These are phyloP conservation scores for Sarcophaga subvicina DNA, from an alignment of 2,888 invertebrate genomes.

Conservation along the genomic window DNA sequence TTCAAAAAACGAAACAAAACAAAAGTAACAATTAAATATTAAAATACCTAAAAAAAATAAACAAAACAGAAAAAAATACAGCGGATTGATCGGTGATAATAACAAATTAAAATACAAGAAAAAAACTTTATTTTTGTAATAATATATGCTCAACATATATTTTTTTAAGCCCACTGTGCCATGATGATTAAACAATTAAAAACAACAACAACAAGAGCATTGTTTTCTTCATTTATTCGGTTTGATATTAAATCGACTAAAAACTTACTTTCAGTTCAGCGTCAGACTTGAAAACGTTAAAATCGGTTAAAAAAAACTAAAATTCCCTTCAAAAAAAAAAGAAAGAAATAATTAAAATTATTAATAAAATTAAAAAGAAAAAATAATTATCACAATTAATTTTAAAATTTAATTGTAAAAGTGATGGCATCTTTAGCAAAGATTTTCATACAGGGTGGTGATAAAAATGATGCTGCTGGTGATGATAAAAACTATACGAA, in stretches of 20 bases:
- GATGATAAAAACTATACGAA: slow-evolving; percentile 44
- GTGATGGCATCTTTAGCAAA: slow-evolving; percentile 56
- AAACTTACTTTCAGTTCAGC: slow-evolving; percentile 64
- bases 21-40: slow-evolving; percentile 33
- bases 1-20: background rate
- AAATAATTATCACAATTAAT: background rate
- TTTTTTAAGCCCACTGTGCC: slow-evolving; percentile 57
- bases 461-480: slow-evolving; percentile 30
- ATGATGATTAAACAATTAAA: slow-evolving; percentile 67
- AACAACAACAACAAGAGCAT: slow-evolving; percentile 32
- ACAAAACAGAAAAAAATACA: slow-evolving; percentile 3
- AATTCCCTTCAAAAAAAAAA: background rate
- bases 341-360: background rate
- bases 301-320: background rate
- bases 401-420: slow-evolving; percentile 4
- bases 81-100: slow-evolving; percentile 11
- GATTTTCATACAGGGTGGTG: slow-evolving; percentile 45
- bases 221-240: slow-evolving; percentile 25
- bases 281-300: slow-evolving; percentile 54
- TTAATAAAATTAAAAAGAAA: slow-evolving; percentile 8
- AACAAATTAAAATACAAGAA: background rate
- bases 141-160: slow-evolving; percentile 3
- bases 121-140: background rate
- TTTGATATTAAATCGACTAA: slow-evolving; percentile 48
- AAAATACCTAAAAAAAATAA: slow-evolving; percentile 10